Conservation (phyloP, 2,888 invertebrate species). For the Troides oblongomaculatus region DNA sequence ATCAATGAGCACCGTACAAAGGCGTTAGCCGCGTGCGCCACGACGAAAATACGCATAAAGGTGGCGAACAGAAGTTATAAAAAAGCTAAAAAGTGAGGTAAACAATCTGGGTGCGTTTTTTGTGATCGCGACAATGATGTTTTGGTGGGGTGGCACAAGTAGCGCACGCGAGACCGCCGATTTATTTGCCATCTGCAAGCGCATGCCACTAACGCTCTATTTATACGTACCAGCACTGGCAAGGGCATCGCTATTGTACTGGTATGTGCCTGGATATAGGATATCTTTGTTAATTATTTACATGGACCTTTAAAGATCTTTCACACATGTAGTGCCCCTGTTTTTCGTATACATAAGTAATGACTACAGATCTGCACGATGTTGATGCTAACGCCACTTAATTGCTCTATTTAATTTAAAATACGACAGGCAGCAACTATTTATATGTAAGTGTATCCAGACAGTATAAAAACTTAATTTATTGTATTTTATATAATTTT, state of each 20-base stretch:
- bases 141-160: slow-evolving; percentile 64
- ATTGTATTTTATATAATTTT: too few relatives aligned
- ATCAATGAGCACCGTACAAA: slow-evolving; percentile 65
- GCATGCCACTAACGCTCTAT: slow-evolving; percentile 34
- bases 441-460: too few relatives aligned
- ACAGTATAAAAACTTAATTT: too few relatives aligned
- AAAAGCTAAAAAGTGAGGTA: slow-evolving; percentile 79
- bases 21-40: slow-evolving; percentile 66
- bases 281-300: too few relatives aligned
- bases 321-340: too few relatives aligned
- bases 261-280: slow-evolving; percentile 2
- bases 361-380: too few relatives aligned
- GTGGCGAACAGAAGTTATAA: slow-evolving; percentile 66
- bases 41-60: slow-evolving; percentile 72
- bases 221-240: neutral
- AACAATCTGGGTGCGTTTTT: slow-evolving; percentile 74
- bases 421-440: too few relatives aligned
- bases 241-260: too few relatives aligned
- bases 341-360: too few relatives aligned
- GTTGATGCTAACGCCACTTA: too few relatives aligned
- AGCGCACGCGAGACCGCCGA: slow-evolving; percentile 54
- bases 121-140: slow-evolving; percentile 58
- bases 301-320: too few relatives aligned
- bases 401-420: too few relatives aligned
- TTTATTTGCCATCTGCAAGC: slow-evolving; percentile 51